A percentile compares a stretch with the other conserved stretches of the same genome.
phyloP scores from a whole-genome alignment of 2,888 invertebrate genomes.

The Pherbina coryleti region DNA sequence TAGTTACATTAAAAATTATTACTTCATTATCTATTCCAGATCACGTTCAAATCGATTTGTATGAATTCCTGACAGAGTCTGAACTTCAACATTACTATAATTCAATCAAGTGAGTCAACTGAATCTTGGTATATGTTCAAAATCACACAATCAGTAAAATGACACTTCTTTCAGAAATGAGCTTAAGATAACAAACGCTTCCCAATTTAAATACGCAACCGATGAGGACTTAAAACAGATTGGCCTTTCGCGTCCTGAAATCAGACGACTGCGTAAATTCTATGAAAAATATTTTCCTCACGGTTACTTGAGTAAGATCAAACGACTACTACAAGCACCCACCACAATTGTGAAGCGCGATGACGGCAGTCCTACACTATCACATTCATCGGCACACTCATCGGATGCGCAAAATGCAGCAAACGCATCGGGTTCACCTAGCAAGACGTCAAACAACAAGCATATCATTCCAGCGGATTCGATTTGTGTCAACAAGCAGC shows the following conservation, averaged over 20 bases:
- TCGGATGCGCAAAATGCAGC: constrained; percentile 46
- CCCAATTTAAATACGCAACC: constrained; percentile 93
- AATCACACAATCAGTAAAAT: not conserved
- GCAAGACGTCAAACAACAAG: constrained; percentile 74
- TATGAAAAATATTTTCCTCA: constrained; percentile 95
- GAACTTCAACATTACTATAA: constrained; percentile 94
- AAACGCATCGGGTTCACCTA: constrained; percentile 69
- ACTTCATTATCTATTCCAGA: constrained; percentile 59
- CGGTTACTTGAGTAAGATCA: constrained; percentile 92
- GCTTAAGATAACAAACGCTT: constrained; percentile 88
- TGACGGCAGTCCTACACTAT: constrained; percentile 49
- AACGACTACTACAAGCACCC: constrained; percentile 79
- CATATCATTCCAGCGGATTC: constrained; percentile 92
- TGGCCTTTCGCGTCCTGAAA: constrained; percentile 95
- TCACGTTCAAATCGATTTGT: constrained; percentile 74
- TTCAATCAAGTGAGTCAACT: constrained; percentile 75
- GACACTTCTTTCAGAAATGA: constrained; percentile 75
- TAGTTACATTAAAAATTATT: not conserved
- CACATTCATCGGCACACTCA: constrained; percentile 40
- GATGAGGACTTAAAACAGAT: constrained; percentile 92
- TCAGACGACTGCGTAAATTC: constrained; percentile 91
- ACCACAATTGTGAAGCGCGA: constrained; percentile 63
- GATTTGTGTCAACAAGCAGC: constrained; percentile 92
- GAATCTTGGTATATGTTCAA: not conserved
- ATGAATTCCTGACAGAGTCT: constrained; percentile 93